Evolutionary conservation across 2,888 invertebrate species (phyloP).

Genomic region (Encarsia formosa): DNA sequence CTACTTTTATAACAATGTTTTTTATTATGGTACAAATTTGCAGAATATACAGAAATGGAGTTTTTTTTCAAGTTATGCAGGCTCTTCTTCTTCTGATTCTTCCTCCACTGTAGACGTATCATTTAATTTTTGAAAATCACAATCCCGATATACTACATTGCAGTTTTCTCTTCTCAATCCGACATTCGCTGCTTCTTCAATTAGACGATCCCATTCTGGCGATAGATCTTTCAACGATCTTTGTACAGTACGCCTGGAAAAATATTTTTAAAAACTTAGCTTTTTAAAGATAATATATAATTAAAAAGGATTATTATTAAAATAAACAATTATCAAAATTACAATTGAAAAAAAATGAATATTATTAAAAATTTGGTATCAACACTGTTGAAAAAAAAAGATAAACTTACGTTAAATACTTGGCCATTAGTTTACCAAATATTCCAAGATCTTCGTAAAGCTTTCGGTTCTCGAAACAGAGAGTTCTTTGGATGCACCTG

Average conservation of each 20-base stretch:
- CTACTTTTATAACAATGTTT: too few relatives aligned
- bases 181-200: slow-evolving; percentile 44
- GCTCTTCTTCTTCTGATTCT: slow-evolving; percentile 4
- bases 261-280: not conserved
- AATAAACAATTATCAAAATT: too few relatives aligned
- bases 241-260: slow-evolving; percentile 35
- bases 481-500: slow-evolving; percentile 44
- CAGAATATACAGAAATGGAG: too few relatives aligned
- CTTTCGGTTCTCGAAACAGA: slow-evolving; percentile 44
- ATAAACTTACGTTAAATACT: slow-evolving; percentile 43
- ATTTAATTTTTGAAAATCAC: slow-evolving; percentile 24
- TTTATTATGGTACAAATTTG: too few relatives aligned
- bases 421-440: slow-evolving; percentile 39
- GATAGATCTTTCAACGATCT: slow-evolving; percentile 34
- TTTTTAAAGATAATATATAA: not conserved
- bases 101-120: not conserved
- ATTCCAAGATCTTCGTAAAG: slow-evolving; percentile 39
- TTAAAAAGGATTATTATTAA: not conserved
- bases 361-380: too few relatives aligned
- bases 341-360: too few relatives aligned
- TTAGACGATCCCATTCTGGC: slow-evolving; percentile 43
- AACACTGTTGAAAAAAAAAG: too few relatives aligned
- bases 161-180: slow-evolving; percentile 45
- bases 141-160: slow-evolving; percentile 43
- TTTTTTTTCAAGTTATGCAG: too few relatives aligned